These are phyloP conservation scores for Nineta flava DNA, from an alignment of 2,888 invertebrate genomes.

Conservation along the genomic window DNA sequence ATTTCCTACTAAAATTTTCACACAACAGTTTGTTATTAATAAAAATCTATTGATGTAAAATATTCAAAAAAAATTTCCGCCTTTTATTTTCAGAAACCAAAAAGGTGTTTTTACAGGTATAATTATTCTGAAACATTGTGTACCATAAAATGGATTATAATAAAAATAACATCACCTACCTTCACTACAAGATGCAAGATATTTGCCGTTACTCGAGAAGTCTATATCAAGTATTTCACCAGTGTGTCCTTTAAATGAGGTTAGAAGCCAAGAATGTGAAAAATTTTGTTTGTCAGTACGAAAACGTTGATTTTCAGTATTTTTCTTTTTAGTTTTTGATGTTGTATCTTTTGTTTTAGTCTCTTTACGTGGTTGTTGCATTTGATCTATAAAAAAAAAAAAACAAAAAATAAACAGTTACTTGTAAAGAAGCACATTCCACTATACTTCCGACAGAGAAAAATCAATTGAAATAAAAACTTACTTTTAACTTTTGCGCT, in stretches of 20 bases:
- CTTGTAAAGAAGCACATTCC: background rate
- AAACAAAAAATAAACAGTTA: background rate
- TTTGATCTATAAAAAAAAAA: conserved; percentile 14
- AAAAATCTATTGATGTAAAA: no score
- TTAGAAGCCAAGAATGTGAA: conserved; percentile 64
- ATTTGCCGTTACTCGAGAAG: conserved; percentile 74
- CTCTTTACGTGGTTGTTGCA: background rate
- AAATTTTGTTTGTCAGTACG: conserved; percentile 32
- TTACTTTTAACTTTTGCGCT: background rate
- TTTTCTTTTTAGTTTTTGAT: conserved; percentile 29
- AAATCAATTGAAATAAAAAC: background rate
- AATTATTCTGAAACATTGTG: no score
- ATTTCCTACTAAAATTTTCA: no score
- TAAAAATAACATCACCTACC: conserved; percentile 44
- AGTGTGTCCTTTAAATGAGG: conserved; percentile 70
- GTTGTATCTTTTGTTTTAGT: conserved; percentile 20
- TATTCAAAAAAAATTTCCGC: no score
- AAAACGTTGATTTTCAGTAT: conserved; percentile 19
- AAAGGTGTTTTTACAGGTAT: no score
- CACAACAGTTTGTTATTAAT: no score
- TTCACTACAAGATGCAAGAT: conserved; percentile 66
- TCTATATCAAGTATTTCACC: conserved; percentile 59
- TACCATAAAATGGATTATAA: background rate
- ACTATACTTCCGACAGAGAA: background rate
- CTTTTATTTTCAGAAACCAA: no score